phyloP scores from a whole-genome alignment of 2,888 invertebrate genomes.

The Emmelina monodactyla region DNA sequence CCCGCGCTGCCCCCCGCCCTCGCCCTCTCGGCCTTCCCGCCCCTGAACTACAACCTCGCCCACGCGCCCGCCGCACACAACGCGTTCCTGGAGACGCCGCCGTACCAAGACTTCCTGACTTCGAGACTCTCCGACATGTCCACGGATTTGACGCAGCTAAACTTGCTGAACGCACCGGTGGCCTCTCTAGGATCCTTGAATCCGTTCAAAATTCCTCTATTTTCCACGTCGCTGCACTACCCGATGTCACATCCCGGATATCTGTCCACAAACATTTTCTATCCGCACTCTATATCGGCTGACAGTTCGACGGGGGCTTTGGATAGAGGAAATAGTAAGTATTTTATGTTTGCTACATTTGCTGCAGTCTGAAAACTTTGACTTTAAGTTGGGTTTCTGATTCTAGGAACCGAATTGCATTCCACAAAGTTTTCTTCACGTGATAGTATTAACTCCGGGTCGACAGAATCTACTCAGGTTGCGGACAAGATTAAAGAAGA shows the following conservation, averaged over 20 bases:
- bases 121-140: conserved; percentile 29
- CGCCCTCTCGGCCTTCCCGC: conserved; percentile 31
- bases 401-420: conserved; percentile 9
- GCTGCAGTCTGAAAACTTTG: background rate
- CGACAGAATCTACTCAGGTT: conserved; percentile 41
- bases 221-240: conserved; percentile 40
- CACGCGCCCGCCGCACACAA: conserved; percentile 19
- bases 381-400: background rate
- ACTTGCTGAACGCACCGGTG: conserved; percentile 26
- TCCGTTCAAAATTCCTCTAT: conserved; percentile 47
- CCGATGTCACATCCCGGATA: conserved; percentile 44
- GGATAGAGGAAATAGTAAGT: too few relatives aligned
- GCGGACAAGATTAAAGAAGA: conserved; percentile 68
- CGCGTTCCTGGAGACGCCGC: conserved; percentile 30
- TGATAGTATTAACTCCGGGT: too few relatives aligned
- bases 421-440: conserved; percentile 18
- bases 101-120: conserved; percentile 34
- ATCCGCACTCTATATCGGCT: conserved; percentile 36
- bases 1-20: conserved; percentile 28
- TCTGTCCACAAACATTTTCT: conserved; percentile 50
- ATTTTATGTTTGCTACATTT: too few relatives aligned
- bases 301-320: conserved; percentile 18
- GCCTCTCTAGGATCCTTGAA: conserved; percentile 29
- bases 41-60: conserved; percentile 25
- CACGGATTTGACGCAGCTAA: conserved; percentile 26